phyloP scores from a whole-genome alignment of 2,888 invertebrate species.

The Physocephala rufipes region DNA sequence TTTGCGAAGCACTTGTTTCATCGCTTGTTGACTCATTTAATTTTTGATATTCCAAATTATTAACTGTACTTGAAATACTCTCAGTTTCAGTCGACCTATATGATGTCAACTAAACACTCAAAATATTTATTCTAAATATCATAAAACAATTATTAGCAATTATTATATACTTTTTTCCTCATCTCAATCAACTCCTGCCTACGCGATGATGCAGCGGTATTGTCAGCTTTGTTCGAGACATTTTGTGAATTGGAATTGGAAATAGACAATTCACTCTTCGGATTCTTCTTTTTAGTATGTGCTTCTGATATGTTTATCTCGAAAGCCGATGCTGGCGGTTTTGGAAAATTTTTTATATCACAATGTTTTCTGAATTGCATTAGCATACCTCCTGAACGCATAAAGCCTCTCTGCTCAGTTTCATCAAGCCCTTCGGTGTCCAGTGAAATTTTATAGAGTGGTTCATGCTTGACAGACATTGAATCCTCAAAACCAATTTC shows the following conservation, averaged over 20 bases:
- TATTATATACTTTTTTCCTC: conserved; percentile 43
- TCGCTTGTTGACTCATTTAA: conserved; percentile 14
- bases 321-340: conserved; percentile 42
- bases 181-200: conserved; percentile 45
- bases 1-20: neutral
- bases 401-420: conserved; percentile 25
- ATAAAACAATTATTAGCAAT: neutral
- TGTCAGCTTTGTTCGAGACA: neutral
- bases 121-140: neutral
- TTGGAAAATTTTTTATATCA: conserved; percentile 41
- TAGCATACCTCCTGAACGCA: conserved; percentile 46
- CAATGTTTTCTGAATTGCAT: conserved; percentile 44
- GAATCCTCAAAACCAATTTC: conserved; percentile 52
- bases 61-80: neutral
- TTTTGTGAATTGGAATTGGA: neutral
- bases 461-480: conserved; percentile 37
- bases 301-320: conserved; percentile 31
- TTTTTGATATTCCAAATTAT: neutral
- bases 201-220: conserved; percentile 28
- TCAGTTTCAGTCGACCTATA: neutral
- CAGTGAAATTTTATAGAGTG: conserved; percentile 1
- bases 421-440: conserved; percentile 5
- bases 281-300: neutral
- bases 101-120: neutral
- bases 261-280: neutral